Conservation (phyloP, 1,140 invertebrate species). For the Caerostris extrusa region DNA sequence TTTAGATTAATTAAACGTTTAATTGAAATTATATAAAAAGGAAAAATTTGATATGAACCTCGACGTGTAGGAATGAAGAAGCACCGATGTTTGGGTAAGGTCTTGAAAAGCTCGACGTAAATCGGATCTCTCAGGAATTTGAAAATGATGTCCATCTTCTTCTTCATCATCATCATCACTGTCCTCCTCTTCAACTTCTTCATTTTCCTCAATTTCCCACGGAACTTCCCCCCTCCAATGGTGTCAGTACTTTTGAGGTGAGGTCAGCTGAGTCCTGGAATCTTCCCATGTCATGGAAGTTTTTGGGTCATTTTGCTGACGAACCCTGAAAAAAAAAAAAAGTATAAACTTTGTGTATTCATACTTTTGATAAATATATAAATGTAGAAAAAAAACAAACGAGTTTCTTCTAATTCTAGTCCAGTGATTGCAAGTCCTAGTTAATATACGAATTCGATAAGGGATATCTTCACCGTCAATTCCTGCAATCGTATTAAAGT, state of each 20-base stretch:
- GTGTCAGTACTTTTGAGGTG: background rate
- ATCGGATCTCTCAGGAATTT: slow-evolving; percentile 37
- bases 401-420: too few relatives aligned
- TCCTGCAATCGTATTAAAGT: too few relatives aligned
- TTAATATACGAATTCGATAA: too few relatives aligned
- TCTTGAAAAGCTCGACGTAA: slow-evolving; percentile 29
- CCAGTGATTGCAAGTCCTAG: too few relatives aligned
- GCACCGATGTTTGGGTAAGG: slow-evolving; percentile 45
- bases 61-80: slow-evolving; percentile 67
- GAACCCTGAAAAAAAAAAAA: slow-evolving; percentile 11
- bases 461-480: too few relatives aligned
- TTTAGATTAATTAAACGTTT: too few relatives aligned
- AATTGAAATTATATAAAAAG: too few relatives aligned
- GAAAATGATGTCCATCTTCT: background rate
- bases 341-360: too few relatives aligned
- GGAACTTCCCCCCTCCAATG: background rate
- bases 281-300: slow-evolving; percentile 49
- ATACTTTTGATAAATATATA: too few relatives aligned
- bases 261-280: slow-evolving; percentile 34
- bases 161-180: slow-evolving; percentile 58
- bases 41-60: background rate
- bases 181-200: background rate
- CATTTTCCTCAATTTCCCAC: slow-evolving; percentile 25
- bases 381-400: too few relatives aligned
- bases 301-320: slow-evolving; percentile 53